Evolutionary conservation across 2,113 vertebrate species (phyloP), one percentile per base, ranked within the genome.

Genomic region (Lepidothrix coronata): DNA sequence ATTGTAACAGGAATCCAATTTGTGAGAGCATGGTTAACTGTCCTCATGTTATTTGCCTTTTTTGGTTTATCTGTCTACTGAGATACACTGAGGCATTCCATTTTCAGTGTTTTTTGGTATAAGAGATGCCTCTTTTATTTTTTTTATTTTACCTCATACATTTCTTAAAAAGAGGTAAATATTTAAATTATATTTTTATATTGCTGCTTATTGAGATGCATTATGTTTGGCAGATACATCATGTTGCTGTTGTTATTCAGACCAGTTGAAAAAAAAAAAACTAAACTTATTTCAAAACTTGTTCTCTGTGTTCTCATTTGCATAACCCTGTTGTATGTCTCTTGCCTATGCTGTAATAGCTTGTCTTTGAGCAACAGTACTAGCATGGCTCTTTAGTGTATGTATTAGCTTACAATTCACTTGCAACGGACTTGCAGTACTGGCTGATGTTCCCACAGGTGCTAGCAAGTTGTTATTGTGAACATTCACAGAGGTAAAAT

Each of bases 101-200:
- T 82, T 78, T 83, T 68, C 31, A 54, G 17, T 9, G 24, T 31
- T 49, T 82, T 58, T 71, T 70, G 46, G 25, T 3, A 11, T 44
- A 49, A 1, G 1, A 55, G 11, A 28, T 1, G 2, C 7, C 5
- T 58, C 28, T 33, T 9, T 5, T 30, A 11, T 20, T 41, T 33
- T 33, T 66, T 44, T 37, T 41, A 35, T 71, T 91, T 81, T 11
- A 58, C 5, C 9, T n/a, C 33, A 22, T 4, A 58, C 4, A 11
- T 48, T 85, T 72, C 49, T 23, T 49, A 73, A 54, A 81, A 91
- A 33, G 8, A 49, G 3, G 4, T 30, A 70, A 81, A 65, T 16
- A 31, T 68, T 91, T 58, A 58, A 72, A 62, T 63, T 48, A 3
- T 21, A 8, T 8, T 9, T 65, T 74, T 49, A 7, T 54, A 18